Evolutionary conservation across 2,113 vertebrate species (phyloP).

Genomic region (Rhea americana): DNA sequence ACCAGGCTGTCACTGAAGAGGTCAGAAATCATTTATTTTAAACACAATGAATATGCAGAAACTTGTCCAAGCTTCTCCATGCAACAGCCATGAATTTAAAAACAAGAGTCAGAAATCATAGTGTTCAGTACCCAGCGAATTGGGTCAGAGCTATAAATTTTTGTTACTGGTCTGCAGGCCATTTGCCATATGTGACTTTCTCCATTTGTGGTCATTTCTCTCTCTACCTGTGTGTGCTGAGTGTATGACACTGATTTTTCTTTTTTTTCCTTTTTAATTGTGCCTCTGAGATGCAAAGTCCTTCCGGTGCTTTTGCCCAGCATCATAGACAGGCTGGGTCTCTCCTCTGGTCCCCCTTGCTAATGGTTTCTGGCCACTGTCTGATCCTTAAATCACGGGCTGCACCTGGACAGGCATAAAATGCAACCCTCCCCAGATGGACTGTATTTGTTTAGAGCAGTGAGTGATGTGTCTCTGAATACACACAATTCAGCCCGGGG

Average conservation of each 20-base stretch:
- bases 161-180: neutral
- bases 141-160: slow-evolving; percentile 3
- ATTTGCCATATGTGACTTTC: slow-evolving; percentile 22
- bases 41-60: slow-evolving; percentile 40
- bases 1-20: neutral
- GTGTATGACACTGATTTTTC: slow-evolving; percentile 20
- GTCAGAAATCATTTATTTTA: slow-evolving; percentile 26
- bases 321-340: slow-evolving; percentile 14
- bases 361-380: slow-evolving; percentile 7
- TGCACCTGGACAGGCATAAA: neutral
- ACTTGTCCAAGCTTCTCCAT: neutral
- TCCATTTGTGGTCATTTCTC: slow-evolving; percentile 38
- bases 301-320: slow-evolving; percentile 41
- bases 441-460: neutral
- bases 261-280: slow-evolving; percentile 35
- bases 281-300: slow-evolving; percentile 26
- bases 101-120: neutral
- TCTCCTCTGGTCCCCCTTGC: neutral
- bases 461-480: neutral
- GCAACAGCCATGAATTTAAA: slow-evolving; percentile 24
- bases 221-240: neutral
- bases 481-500: fast-evolving
- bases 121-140: neutral
- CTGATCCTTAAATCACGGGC: neutral
- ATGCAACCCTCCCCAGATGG: neutral